A percentile compares a stretch with the other conserved stretches of the same genome.
These are phyloP conservation scores for Drosophila mimica DNA, from an alignment of 2,888 invertebrate genomes.

Conservation along the genomic window DNA sequence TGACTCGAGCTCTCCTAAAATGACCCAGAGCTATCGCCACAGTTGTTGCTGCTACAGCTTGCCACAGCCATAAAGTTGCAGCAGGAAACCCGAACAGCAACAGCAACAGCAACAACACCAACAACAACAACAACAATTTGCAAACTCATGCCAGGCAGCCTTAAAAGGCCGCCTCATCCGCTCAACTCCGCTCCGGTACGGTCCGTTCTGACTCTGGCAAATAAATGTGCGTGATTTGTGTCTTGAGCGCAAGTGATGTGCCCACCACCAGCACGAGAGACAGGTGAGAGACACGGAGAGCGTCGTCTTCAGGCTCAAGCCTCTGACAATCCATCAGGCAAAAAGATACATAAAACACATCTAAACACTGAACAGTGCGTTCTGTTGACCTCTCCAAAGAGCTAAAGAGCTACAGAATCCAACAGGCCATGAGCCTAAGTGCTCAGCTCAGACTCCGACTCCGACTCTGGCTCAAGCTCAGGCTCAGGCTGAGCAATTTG, in stretches of 20 bases:
- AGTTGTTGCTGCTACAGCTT: slow-evolving; percentile 37
- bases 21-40: slow-evolving; percentile 75
- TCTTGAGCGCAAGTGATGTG: slow-evolving; percentile 61
- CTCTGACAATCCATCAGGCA: slow-evolving; percentile 72
- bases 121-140: slow-evolving; percentile 73
- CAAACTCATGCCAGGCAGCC: slow-evolving; percentile 77
- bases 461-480: slow-evolving; percentile 10
- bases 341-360: slow-evolving; percentile 25
- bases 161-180: slow-evolving; percentile 75
- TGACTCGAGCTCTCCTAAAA: slow-evolving; percentile 73
- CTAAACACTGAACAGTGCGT: slow-evolving; percentile 48
- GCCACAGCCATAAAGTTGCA: slow-evolving; percentile 72
- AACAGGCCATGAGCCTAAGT: slow-evolving; percentile 21
- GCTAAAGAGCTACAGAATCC: slow-evolving; percentile 11
- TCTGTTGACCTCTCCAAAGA: slow-evolving; percentile 70
- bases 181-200: slow-evolving; percentile 28
- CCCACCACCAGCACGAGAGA: slow-evolving; percentile 60
- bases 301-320: slow-evolving; percentile 33
- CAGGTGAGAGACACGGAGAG: slow-evolving; percentile 41
- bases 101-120: slow-evolving; percentile 33
- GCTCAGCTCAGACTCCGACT: slow-evolving; percentile 16
- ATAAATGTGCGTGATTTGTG: slow-evolving; percentile 77
- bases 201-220: slow-evolving; percentile 37
- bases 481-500: slow-evolving; percentile 1
- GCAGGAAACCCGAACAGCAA: slow-evolving; percentile 64